Conservation (phyloP, 2,797 vertebrate species). For the Margarornis squamiger region DNA sequence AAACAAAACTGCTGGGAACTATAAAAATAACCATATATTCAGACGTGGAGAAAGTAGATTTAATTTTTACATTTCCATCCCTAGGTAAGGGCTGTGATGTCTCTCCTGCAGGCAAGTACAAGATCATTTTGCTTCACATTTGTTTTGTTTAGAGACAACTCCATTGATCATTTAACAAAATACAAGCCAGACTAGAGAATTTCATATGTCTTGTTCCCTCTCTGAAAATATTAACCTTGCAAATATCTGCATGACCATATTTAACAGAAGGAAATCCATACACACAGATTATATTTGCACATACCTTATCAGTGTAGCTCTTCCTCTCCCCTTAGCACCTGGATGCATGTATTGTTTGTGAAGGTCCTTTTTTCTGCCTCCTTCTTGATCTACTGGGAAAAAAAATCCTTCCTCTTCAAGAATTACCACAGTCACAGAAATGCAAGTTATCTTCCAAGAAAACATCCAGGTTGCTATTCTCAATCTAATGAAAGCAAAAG, state of each 20-base stretch:
- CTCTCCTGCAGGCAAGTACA: neutral
- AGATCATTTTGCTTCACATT: neutral
- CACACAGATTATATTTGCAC: neutral
- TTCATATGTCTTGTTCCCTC: neutral
- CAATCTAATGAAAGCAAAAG: neutral
- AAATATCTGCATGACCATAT: neutral
- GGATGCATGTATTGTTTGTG: neutral
- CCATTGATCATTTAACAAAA: neutral
- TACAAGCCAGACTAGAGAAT: neutral
- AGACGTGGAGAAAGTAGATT: neutral
- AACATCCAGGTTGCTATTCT: neutral
- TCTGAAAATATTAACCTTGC: neutral
- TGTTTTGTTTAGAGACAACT: neutral
- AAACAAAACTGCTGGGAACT: neutral
- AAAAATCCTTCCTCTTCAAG: neutral
- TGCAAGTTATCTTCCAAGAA: neutral
- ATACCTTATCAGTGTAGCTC: constrained; percentile 33
- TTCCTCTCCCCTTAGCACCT: constrained; percentile 23
- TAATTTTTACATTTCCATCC: neutral
- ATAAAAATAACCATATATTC: neutral
- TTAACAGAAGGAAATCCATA: neutral
- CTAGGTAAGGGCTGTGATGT: neutral
- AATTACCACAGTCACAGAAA: constrained; percentile 25
- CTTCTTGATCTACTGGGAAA: neutral
- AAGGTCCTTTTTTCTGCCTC: constrained; percentile 1